Evolutionary conservation across 2,797 vertebrate species (phyloP).

Genomic region (Peromyscus attwateri): DNA sequence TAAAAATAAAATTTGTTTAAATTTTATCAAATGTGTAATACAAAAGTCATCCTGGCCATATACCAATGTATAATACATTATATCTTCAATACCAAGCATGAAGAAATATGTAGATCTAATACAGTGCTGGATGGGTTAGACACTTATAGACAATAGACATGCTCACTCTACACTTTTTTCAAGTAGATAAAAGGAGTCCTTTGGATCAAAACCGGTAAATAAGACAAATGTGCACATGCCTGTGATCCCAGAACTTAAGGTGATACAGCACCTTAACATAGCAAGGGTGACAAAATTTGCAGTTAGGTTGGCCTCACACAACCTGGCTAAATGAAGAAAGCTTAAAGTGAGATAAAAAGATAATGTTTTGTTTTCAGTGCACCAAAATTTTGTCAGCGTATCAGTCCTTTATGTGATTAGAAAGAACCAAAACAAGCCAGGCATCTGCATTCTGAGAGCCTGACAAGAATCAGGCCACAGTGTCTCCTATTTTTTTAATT

Average conservation of each 20-base stretch:
- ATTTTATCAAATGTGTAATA: background rate
- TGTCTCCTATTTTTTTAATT: background rate
- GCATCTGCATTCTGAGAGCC: background rate
- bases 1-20: constrained; percentile 24
- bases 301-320: background rate
- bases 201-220: background rate
- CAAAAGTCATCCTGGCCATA: background rate
- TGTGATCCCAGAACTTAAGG: background rate
- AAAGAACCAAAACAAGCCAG: background rate
- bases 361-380: background rate
- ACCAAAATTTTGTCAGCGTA: background rate
- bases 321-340: background rate
- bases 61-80: background rate
- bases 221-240: background rate
- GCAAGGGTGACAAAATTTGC: background rate
- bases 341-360: background rate
- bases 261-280: background rate
- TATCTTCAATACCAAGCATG: background rate
- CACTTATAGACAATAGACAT: background rate
- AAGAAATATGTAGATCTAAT: background rate
- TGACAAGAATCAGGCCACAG: background rate
- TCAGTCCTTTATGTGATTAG: background rate
- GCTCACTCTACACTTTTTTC: background rate
- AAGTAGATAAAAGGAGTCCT: background rate
- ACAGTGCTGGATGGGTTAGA: background rate